These are phyloP conservation scores for Hippopotamus amphibius DNA, from an alignment of 2,113 vertebrate genomes.

Conservation along the genomic window DNA sequence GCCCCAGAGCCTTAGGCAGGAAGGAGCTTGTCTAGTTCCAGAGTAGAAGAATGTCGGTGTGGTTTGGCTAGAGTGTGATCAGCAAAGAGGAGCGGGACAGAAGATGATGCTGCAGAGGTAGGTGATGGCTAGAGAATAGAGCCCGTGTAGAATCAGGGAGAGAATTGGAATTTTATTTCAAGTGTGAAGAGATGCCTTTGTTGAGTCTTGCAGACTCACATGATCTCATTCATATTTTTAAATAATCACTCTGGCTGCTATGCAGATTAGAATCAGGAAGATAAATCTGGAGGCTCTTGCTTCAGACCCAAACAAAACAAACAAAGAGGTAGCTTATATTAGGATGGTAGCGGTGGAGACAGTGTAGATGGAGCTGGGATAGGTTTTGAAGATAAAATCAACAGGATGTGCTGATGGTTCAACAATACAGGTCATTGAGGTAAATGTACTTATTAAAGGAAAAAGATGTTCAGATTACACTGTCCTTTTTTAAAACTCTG, in stretches of 20 bases:
- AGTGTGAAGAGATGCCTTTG: neutral
- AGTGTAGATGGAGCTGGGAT: neutral
- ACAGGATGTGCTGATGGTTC: neutral
- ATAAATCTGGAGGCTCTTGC: constrained; percentile 40
- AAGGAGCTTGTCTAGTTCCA: constrained; percentile 22
- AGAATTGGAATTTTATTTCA: neutral
- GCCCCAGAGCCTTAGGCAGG: constrained; percentile 18
- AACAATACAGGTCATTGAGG: neutral
- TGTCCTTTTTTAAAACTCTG: neutral
- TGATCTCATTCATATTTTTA: constrained; percentile 65
- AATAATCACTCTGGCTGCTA: constrained; percentile 12
- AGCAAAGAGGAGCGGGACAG: neutral
- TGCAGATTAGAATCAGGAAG: constrained; percentile 41
- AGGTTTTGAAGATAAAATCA: constrained; percentile 50
- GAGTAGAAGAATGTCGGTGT: constrained; percentile 37
- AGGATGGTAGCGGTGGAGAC: neutral
- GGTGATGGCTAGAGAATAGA: neutral
- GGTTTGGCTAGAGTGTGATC: constrained; percentile 7
- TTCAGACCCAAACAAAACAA: constrained; percentile 51
- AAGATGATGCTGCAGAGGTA: neutral
- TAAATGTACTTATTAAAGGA: constrained; percentile 12
- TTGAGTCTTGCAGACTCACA: constrained; percentile 47
- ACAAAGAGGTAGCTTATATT: neutral
- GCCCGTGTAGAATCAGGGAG: neutral
- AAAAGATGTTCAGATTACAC: neutral